These are phyloP conservation scores for Stenoptilia bipunctidactyla DNA, from an alignment of 2,888 invertebrate genomes.

Conservation along the genomic window DNA sequence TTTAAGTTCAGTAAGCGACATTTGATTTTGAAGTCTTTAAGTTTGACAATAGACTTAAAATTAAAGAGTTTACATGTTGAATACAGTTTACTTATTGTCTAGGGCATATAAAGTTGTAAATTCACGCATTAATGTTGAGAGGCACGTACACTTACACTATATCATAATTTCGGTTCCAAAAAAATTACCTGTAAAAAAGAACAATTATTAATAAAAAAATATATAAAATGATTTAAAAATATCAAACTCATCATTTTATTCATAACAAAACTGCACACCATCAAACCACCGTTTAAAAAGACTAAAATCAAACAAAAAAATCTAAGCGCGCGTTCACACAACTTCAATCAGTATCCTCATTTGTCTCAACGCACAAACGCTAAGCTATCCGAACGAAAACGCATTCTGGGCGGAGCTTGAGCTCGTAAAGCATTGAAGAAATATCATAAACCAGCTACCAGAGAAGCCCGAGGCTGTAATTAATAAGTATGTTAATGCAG, in stretches of 20 bases:
- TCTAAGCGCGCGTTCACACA: slow-evolving; percentile 26
- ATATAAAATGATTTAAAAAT: no score
- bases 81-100: no score
- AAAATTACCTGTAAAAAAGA: no score
- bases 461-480: slow-evolving; percentile 57
- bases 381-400: slow-evolving; percentile 22
- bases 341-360: slow-evolving; percentile 56
- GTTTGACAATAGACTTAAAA: no score
- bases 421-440: slow-evolving; percentile 53
- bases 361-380: slow-evolving; percentile 43
- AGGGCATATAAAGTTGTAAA: no score
- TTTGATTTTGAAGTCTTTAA: no score
- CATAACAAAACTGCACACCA: slow-evolving; percentile 1
- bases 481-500: slow-evolving; percentile 62
- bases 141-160: no score
- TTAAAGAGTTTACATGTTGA: no score
- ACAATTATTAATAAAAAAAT: no score
- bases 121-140: no score
- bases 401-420: slow-evolving; percentile 41
- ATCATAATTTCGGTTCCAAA: no score
- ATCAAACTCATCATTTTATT: not conserved
- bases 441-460: slow-evolving; percentile 57
- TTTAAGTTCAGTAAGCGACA: no score
- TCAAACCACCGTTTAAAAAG: slow-evolving; percentile 11
- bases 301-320: slow-evolving; percentile 27